Percentiles rank a stretch among this genome's conserved stretches.
Evolutionary conservation across 2,888 invertebrate species (phyloP).

Genomic region (Philhelius pedissequus): DNA sequence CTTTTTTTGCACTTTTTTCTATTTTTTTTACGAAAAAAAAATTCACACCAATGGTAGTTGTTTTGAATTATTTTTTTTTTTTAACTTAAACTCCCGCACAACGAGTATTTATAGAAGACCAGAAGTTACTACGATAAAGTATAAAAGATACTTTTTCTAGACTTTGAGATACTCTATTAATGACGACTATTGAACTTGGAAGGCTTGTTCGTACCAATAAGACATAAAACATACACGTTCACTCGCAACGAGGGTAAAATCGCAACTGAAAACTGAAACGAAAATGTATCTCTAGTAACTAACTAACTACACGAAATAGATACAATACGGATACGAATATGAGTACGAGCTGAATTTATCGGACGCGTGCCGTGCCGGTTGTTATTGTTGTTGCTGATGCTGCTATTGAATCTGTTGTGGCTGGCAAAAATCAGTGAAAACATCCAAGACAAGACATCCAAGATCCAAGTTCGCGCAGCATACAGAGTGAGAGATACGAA

Average conservation of each 20-base stretch:
- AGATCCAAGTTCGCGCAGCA: not conserved
- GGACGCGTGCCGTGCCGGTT: slow-evolving; percentile 67
- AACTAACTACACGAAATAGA: slow-evolving; percentile 47
- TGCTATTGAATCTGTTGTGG: slow-evolving; percentile 25
- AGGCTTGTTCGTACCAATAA: slow-evolving; percentile 19
- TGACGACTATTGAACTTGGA: not conserved
- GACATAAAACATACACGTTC: slow-evolving; percentile 48
- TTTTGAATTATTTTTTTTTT: not conserved
- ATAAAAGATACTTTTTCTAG: slow-evolving; percentile 28
- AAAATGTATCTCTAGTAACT: slow-evolving; percentile 60
- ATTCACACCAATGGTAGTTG: slow-evolving; percentile 31
- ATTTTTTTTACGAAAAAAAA: not conserved
- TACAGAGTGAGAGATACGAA: not conserved
- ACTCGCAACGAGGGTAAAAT: slow-evolving; percentile 67
- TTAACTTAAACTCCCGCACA: slow-evolving; percentile 26
- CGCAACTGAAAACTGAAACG: slow-evolving; percentile 46
- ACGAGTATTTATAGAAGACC: not conserved
- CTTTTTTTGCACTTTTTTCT: slow-evolving; percentile 1
- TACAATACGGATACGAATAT: slow-evolving; percentile 35
- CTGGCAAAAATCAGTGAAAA: slow-evolving; percentile 49
- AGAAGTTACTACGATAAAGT: slow-evolving; percentile 7
- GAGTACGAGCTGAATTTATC: not conserved
- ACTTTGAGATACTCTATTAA: slow-evolving; percentile 17
- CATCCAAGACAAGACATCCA: not conserved
- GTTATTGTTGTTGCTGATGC: slow-evolving; percentile 26